Evolutionary conservation across 2,888 invertebrate genomes (phyloP).

Genomic region (Nowickia ferox): DNA sequence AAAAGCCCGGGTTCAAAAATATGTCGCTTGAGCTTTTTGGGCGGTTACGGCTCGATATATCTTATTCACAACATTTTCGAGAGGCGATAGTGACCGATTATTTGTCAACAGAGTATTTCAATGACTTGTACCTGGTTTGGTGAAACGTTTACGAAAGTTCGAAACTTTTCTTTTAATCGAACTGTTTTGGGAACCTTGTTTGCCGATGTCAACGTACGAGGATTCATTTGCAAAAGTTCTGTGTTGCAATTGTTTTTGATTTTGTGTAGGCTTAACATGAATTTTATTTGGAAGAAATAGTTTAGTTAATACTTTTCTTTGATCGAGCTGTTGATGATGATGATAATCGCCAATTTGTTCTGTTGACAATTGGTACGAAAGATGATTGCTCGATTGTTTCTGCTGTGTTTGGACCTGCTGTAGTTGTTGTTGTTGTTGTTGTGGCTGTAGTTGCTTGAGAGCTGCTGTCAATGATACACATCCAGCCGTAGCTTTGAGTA

Average conservation of each 20-base stretch:
- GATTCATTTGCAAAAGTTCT: slow-evolving; percentile 18
- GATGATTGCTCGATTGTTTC: background rate
- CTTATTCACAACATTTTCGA: too few relatives aligned
- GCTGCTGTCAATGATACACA: slow-evolving; percentile 21
- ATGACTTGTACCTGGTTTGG: slow-evolving; percentile 24
- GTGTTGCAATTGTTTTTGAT: slow-evolving; percentile 39
- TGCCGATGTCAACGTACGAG: slow-evolving; percentile 10
- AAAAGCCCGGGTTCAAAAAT: too few relatives aligned
- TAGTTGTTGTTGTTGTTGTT: slow-evolving; percentile 10
- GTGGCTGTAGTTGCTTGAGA: slow-evolving; percentile 33
- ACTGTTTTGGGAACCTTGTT: slow-evolving; percentile 33
- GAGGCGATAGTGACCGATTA: background rate
- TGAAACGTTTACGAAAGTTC: slow-evolving; percentile 54
- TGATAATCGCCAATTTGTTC: slow-evolving; percentile 45
- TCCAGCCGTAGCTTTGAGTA: slow-evolving; percentile 27
- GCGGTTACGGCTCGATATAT: background rate
- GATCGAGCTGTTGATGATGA: slow-evolving; percentile 57
- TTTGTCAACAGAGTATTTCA: slow-evolving; percentile 27
- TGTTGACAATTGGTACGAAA: slow-evolving; percentile 6
- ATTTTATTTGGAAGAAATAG: slow-evolving; percentile 59
- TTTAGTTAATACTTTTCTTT: slow-evolving; percentile 58
- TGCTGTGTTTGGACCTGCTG: slow-evolving; percentile 26
- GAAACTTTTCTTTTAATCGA: slow-evolving; percentile 37
- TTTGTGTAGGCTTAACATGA: slow-evolving; percentile 41
- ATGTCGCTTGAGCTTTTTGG: too few relatives aligned